A percentile compares a stretch with the other conserved stretches of the same genome.
phyloP scores from a whole-genome alignment of 2,888 invertebrate species.

The Pammene fasciana region DNA sequence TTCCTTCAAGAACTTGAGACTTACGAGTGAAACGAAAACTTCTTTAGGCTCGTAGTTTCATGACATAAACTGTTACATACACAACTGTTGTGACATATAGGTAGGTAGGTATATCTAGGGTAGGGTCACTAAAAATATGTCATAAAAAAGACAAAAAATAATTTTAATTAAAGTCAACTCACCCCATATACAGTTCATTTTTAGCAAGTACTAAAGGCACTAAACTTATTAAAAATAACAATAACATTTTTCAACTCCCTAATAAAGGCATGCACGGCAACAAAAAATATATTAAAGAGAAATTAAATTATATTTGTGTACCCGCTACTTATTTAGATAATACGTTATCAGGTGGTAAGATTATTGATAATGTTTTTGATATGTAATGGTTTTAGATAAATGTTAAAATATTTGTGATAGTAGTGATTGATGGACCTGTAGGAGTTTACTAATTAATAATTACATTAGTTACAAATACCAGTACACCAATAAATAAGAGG shows the following conservation, averaged over 20 bases:
- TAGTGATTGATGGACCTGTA: constrained; percentile 3
- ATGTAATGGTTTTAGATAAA: constrained; percentile 7
- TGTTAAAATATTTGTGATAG: constrained; percentile 4
- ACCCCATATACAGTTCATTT: constrained; percentile 67
- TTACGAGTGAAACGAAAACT: no score
- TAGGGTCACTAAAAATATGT: no score
- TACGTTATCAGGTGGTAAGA: constrained; percentile 13
- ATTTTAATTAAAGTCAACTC: constrained; percentile 43
- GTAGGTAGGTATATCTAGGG: no score
- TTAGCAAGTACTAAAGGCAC: constrained; percentile 50
- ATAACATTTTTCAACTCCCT: constrained; percentile 43
- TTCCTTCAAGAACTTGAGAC: no score
- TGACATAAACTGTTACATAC: no score
- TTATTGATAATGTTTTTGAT: constrained; percentile 19
- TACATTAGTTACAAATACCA: no score
- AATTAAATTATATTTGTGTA: background rate
- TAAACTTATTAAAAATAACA: constrained; percentile 44
- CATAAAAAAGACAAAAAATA: no score
- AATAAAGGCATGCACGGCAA: background rate
- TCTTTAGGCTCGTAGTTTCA: no score
- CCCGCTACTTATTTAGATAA: constrained; percentile 4
- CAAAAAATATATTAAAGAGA: background rate
- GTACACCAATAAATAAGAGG: no score
- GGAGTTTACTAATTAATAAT: background rate
- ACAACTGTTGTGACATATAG: no score